A percentile compares a stretch with the other conserved stretches of the same genome.
Evolutionary conservation across 2,113 vertebrate genomes (phyloP).

Genomic region (Anseranas semipalmata): DNA sequence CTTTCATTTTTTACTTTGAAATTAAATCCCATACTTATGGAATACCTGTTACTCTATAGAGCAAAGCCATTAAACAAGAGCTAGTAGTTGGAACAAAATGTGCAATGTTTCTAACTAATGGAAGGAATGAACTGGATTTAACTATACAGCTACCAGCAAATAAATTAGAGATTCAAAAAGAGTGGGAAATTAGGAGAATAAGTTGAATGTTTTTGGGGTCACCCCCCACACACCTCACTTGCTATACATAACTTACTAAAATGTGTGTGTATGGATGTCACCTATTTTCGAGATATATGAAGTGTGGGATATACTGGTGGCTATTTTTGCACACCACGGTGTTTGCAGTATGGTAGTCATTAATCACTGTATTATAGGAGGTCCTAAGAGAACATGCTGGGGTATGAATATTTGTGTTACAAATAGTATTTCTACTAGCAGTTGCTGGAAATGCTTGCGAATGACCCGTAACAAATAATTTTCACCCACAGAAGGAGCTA

Average conservation of each 20-base stretch:
- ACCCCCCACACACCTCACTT: no score
- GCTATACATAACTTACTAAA: background rate
- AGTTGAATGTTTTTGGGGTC: background rate
- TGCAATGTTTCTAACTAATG: background rate
- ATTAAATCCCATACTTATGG: background rate
- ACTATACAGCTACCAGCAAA: background rate
- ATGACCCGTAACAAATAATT: background rate
- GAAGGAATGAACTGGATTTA: background rate
- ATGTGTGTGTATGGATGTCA: background rate
- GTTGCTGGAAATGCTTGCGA: background rate
- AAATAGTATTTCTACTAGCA: background rate
- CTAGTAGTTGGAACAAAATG: background rate
- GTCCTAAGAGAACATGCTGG: background rate
- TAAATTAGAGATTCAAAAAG: background rate
- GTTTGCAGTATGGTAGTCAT: background rate
- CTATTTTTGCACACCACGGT: background rate
- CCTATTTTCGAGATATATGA: background rate
- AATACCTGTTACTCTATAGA: background rate
- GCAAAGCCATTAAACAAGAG: background rate
- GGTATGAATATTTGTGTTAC: background rate
- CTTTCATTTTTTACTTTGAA: background rate
- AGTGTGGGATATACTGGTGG: background rate
- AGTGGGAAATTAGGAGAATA: background rate
- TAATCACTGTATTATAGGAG: background rate
- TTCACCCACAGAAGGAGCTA: background rate